A percentile compares a stretch with the other conserved stretches of the same genome.
phyloP scores from a whole-genome alignment of 1,140 invertebrate species.

The Megalopta genalis region DNA sequence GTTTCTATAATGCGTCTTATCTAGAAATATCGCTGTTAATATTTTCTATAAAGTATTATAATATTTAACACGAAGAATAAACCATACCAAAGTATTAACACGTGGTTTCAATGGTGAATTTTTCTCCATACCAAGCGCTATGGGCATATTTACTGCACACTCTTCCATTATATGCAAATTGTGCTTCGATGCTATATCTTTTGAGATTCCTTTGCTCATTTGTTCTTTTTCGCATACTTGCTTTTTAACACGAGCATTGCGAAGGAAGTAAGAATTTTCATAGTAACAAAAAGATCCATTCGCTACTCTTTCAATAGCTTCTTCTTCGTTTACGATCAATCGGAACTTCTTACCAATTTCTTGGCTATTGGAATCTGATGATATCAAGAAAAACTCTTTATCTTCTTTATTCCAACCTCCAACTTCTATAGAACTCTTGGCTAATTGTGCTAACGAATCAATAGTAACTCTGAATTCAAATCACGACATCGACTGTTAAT shows the following conservation, averaged over 20 bases:
- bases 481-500: conserved; percentile 1
- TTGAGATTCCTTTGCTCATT: conserved; percentile 55
- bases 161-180: conserved; percentile 89
- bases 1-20: conserved; percentile 86
- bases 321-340: conserved; percentile 80
- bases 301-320: conserved; percentile 83
- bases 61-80: conserved; percentile 9
- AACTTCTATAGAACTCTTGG: conserved; percentile 82
- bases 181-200: conserved; percentile 72
- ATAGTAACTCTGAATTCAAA: conserved; percentile 84
- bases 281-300: conserved; percentile 88
- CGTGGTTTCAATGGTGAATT: conserved; percentile 88
- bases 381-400: conserved; percentile 85
- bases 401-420: conserved; percentile 86
- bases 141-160: conserved; percentile 89
- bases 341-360: conserved; percentile 86
- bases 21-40: conserved; percentile 52
- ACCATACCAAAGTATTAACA: conserved; percentile 82
- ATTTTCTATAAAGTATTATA: not conserved
- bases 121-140: conserved; percentile 89
- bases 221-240: conserved; percentile 76
- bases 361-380: conserved; percentile 83
- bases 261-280: conserved; percentile 88
- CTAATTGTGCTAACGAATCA: conserved; percentile 86
- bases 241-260: conserved; percentile 82